Percentiles rank a stretch among this genome's conserved stretches.
These are phyloP conservation scores for Gallinago media DNA, from an alignment of 2,113 vertebrate genomes.

Conservation along the genomic window DNA sequence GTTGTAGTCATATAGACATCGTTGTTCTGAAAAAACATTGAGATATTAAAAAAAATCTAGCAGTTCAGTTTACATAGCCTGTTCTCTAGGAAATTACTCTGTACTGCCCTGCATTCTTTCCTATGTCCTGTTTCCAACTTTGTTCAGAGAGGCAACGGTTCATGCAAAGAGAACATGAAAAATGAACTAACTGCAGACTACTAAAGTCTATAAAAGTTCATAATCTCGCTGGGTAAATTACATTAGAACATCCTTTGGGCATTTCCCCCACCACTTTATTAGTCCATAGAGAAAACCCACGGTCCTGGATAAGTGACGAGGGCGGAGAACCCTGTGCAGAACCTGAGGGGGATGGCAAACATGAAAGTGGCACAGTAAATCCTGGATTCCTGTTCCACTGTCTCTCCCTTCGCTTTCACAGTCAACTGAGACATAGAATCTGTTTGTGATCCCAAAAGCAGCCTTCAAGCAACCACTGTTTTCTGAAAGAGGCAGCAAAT, in stretches of 20 bases:
- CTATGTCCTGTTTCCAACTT: not conserved
- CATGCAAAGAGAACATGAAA: slow-evolving; percentile 6
- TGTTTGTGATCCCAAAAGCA: not conserved
- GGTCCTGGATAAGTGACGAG: not conserved
- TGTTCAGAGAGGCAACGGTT: not conserved
- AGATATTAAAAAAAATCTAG: not conserved
- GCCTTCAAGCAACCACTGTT: not conserved
- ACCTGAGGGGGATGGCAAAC: not conserved
- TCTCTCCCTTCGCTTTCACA: not conserved
- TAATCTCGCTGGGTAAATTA: not conserved
- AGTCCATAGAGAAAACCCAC: not conserved
- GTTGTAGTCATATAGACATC: not conserved
- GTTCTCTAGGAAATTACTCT: not conserved
- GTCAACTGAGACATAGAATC: not conserved
- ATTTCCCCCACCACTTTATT: not conserved
- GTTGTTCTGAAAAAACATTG: not conserved
- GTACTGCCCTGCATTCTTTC: not conserved
- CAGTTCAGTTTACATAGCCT: not conserved
- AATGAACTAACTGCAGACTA: not conserved
- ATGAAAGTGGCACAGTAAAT: not conserved
- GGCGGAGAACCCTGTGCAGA: not conserved
- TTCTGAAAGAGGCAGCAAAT: not conserved
- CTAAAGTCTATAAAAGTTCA: not conserved
- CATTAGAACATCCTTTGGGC: not conserved
- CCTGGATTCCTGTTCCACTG: not conserved